Evolutionary conservation across 2,797 vertebrate species (phyloP).

Genomic region (Mareca penelope): DNA sequence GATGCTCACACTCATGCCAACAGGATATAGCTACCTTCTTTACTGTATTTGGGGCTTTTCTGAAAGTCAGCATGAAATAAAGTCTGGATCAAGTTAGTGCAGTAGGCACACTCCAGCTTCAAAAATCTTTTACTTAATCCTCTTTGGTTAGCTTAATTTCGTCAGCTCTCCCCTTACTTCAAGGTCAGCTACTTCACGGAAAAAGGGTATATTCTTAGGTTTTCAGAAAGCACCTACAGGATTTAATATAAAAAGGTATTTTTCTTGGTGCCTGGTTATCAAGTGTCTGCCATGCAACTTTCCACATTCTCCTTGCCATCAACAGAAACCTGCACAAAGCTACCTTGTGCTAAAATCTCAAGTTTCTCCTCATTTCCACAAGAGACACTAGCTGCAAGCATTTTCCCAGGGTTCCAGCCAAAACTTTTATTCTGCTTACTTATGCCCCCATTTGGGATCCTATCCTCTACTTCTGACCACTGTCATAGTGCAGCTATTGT

Average conservation of each 20-base stretch:
- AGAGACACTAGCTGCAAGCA: constrained; percentile 63
- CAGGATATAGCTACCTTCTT: not conserved
- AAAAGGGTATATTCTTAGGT: not conserved
- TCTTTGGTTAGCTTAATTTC: not conserved
- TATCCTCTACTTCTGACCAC: constrained; percentile 20
- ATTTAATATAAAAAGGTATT: constrained; percentile 42
- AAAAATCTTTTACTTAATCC: not conserved
- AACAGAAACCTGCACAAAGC: constrained; percentile 72
- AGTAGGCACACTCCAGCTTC: not conserved
- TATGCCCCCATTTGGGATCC: constrained; percentile 34
- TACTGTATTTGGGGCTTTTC: not conserved
- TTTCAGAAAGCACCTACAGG: not conserved
- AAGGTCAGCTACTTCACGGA: not conserved
- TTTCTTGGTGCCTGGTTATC: constrained; percentile 46
- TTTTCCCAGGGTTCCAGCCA: constrained; percentile 81
- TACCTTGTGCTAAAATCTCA: constrained; percentile 72
- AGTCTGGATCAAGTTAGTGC: not conserved
- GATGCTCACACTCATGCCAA: not conserved
- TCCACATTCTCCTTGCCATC: constrained; percentile 43
- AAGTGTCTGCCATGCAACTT: constrained; percentile 41
- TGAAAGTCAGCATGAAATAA: not conserved
- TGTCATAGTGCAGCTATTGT: constrained; percentile 68
- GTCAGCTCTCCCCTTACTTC: not conserved
- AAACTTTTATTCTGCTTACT: constrained; percentile 67
- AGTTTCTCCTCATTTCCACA: constrained; percentile 71